A percentile compares a stretch with the other conserved stretches of the same genome.
phyloP scores from a whole-genome alignment of 2,888 invertebrate species.

The Lymantria monacha region DNA sequence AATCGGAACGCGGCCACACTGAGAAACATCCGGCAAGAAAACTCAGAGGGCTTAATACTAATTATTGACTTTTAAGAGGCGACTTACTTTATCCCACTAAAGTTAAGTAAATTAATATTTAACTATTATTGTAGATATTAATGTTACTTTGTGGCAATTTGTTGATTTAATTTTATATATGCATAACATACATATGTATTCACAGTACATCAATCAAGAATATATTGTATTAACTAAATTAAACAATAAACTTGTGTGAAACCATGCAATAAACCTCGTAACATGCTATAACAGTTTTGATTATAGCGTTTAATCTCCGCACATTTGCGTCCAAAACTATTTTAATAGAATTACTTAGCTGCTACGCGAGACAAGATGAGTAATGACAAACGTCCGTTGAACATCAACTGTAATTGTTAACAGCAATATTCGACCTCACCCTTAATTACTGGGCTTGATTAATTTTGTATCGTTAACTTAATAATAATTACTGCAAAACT shows the following conservation, averaged over 20 bases:
- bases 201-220: too few relatives aligned
- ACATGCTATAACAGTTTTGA: slow-evolving; percentile 12
- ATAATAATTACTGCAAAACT: slow-evolving; percentile 10
- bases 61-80: too few relatives aligned
- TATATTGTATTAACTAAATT: background rate
- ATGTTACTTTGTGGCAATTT: too few relatives aligned
- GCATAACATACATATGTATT: too few relatives aligned
- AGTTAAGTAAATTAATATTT: too few relatives aligned
- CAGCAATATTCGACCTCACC: slow-evolving; percentile 48
- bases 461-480: slow-evolving; percentile 38
- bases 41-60: too few relatives aligned
- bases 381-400: slow-evolving; percentile 48
- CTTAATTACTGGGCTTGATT: slow-evolving; percentile 44
- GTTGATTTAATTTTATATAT: too few relatives aligned
- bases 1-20: too few relatives aligned
- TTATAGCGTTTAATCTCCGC: slow-evolving; percentile 18
- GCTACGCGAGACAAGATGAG: slow-evolving; percentile 47
- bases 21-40: too few relatives aligned
- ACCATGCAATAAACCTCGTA: slow-evolving; percentile 7
- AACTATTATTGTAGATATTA: too few relatives aligned
- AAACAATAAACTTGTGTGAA: slow-evolving; percentile 12
- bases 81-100: too few relatives aligned
- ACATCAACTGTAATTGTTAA: slow-evolving; percentile 67
- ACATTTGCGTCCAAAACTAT: slow-evolving; percentile 33
- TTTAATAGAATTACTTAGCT: slow-evolving; percentile 32